A percentile compares a stretch with the other conserved stretches of the same genome.
Conservation (phyloP, 2,888 invertebrate species). For the Brenthis daphne region DNA sequence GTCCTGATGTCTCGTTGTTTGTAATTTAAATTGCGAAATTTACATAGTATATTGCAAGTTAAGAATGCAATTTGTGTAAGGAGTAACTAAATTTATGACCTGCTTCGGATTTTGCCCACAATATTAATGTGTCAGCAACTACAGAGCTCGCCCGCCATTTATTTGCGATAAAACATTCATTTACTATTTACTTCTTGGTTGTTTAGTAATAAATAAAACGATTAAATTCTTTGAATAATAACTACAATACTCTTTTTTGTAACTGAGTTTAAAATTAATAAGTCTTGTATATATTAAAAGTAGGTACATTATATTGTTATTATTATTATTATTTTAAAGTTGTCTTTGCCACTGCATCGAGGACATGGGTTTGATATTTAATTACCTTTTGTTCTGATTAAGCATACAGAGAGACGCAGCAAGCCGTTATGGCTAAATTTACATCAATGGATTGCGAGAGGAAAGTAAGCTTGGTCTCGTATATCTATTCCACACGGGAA, state of each 20-base stretch:
- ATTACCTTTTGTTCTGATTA: too few relatives aligned
- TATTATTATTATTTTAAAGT: too few relatives aligned
- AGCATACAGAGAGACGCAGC: too few relatives aligned
- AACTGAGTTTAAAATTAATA: too few relatives aligned
- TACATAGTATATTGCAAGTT: constrained; percentile 73
- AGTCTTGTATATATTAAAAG: too few relatives aligned
- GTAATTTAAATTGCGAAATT: constrained; percentile 73
- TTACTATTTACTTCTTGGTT: constrained; percentile 26
- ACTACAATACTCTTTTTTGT: neutral
- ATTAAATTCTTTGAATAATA: neutral
- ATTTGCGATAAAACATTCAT: constrained; percentile 37
- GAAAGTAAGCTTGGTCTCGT: too few relatives aligned
- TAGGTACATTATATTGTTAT: too few relatives aligned
- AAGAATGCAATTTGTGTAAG: constrained; percentile 69
- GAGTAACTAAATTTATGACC: constrained; percentile 56
- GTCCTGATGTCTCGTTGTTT: constrained; percentile 50
- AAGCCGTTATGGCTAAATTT: too few relatives aligned
- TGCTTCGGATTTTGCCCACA: constrained; percentile 47
- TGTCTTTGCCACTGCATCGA: too few relatives aligned
- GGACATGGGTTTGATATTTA: too few relatives aligned
- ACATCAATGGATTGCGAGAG: too few relatives aligned
- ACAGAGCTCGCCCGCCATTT: constrained; percentile 37
- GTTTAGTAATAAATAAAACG: neutral
- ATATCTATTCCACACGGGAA: too few relatives aligned
- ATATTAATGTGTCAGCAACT: constrained; percentile 43